Evolutionary conservation across 2,888 invertebrate genomes (phyloP).

Genomic region (Tryphoninae sp.): DNA sequence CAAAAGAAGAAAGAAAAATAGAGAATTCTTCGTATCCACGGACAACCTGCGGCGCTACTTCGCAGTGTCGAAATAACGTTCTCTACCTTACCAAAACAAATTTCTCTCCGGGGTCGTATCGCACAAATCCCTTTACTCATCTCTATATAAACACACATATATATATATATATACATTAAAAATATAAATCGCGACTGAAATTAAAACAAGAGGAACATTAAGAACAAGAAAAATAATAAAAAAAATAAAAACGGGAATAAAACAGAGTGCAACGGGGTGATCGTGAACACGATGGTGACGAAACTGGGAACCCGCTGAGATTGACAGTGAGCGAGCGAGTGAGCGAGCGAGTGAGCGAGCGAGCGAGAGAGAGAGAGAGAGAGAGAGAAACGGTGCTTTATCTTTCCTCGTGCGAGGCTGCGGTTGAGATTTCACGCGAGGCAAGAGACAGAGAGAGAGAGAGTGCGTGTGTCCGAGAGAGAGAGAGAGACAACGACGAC

Average conservation of each 20-base stretch:
- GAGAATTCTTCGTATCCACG: background rate
- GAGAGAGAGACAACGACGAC: background rate
- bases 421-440: background rate
- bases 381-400: background rate
- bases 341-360: background rate
- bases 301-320: slow-evolving; percentile 25
- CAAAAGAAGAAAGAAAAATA: background rate
- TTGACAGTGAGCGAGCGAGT: background rate
- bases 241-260: background rate
- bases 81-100: too few relatives aligned
- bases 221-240: background rate
- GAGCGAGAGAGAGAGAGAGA: slow-evolving; percentile 1
- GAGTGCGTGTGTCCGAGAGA: background rate
- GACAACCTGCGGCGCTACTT: background rate
- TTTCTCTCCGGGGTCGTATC: too few relatives aligned
- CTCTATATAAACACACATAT: too few relatives aligned
- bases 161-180: background rate
- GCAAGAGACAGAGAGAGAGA: background rate
- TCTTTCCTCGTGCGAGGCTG: slow-evolving; percentile 12
- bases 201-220: background rate
- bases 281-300: slow-evolving; percentile 30
- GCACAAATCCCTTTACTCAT: too few relatives aligned
- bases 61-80: background rate
- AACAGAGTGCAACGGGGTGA: background rate
- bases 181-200: background rate